These are phyloP conservation scores for Neodiprion lecontei DNA, from an alignment of 1,140 invertebrate species.

Conservation along the genomic window DNA sequence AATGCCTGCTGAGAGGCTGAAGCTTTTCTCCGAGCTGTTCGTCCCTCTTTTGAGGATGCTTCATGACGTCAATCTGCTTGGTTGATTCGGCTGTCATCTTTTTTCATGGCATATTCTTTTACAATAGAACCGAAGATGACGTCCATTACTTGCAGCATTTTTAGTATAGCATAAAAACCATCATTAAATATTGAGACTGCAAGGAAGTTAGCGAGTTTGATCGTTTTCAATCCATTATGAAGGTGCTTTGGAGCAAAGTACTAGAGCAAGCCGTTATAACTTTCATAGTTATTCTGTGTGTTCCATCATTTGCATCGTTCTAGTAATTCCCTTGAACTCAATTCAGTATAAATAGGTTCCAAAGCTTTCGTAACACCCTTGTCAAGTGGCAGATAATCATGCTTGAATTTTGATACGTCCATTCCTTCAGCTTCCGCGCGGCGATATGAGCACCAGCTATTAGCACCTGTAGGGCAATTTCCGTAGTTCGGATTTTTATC, in stretches of 20 bases:
- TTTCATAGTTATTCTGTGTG: constrained; percentile 23
- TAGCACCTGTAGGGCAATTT: constrained; percentile 26
- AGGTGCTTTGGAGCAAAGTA: constrained; percentile 24
- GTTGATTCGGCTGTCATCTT: constrained; percentile 15
- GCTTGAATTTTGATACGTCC: constrained; percentile 11
- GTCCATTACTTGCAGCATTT: constrained; percentile 26
- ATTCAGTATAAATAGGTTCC: constrained; percentile 20
- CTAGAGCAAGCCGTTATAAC: constrained; percentile 22
- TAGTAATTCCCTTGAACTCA: constrained; percentile 16
- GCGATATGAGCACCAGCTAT: constrained; percentile 16
- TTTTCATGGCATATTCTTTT: constrained; percentile 16
- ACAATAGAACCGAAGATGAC: constrained; percentile 15
- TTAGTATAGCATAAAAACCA: constrained; percentile 18
- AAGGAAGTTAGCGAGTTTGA: constrained; percentile 17
- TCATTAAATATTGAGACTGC: constrained; percentile 26
- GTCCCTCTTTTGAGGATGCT: constrained; percentile 24
- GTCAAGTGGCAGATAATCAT: constrained; percentile 3
- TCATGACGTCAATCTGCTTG: constrained; percentile 6
- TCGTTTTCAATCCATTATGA: constrained; percentile 17
- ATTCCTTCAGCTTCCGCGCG: constrained; percentile 4
- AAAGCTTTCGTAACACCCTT: constrained; percentile 13
- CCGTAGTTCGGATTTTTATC: constrained; percentile 24
- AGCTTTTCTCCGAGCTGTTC: constrained; percentile 14
- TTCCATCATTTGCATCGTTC: constrained; percentile 19
- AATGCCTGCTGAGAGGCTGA: neutral